phyloP scores from a whole-genome alignment of 2,797 vertebrate genomes.

The Oreortyx pictus region DNA sequence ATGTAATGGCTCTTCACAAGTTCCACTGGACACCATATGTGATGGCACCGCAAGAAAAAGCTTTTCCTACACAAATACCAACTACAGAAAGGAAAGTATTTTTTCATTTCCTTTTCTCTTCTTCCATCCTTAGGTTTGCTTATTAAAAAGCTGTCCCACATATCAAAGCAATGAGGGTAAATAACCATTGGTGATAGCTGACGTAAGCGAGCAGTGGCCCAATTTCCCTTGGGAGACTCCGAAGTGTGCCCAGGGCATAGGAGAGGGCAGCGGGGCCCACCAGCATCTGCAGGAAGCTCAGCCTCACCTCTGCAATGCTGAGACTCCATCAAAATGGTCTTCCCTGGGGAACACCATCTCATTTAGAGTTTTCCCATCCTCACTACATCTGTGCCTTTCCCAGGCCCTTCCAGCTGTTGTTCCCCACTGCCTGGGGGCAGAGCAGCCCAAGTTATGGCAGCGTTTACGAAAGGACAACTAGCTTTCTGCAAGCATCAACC shows the following conservation, averaged over 20 bases:
- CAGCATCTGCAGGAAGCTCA: neutral
- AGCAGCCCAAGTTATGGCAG: neutral
- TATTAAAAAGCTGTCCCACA: neutral
- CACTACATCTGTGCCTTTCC: neutral
- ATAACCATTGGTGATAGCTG: neutral
- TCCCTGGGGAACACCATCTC: neutral
- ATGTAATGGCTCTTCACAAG: neutral
- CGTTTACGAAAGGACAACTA: neutral
- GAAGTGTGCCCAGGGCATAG: rapidly evolving
- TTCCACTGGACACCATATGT: neutral
- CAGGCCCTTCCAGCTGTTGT: neutral
- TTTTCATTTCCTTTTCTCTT: neutral
- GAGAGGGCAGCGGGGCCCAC: neutral
- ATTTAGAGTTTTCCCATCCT: neutral
- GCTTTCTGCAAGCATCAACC: neutral
- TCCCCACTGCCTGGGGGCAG: neutral
- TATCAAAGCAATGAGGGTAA: neutral
- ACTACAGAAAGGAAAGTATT: neutral
- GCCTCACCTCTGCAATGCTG: neutral
- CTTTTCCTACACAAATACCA: neutral
- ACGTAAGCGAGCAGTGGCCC: neutral
- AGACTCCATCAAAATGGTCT: neutral
- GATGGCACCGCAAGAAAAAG: neutral
- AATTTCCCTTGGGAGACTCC: neutral
- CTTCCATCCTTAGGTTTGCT: neutral